phyloP scores from a whole-genome alignment of 2,888 invertebrate species.

The Uropetala carovei region DNA sequence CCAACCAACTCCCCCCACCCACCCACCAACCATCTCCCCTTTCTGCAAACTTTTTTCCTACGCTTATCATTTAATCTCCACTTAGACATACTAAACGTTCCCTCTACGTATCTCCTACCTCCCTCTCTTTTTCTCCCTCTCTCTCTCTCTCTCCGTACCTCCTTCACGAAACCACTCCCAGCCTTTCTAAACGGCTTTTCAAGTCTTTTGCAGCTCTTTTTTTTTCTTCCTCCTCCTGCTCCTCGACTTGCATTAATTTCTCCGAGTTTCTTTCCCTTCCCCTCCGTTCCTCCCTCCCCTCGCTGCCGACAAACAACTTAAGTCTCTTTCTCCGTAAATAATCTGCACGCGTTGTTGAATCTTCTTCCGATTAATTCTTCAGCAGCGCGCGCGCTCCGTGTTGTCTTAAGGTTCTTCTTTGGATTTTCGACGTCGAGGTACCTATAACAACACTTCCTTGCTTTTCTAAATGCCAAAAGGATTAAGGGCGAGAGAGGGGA shows the following conservation, averaged over 20 bases:
- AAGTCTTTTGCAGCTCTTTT: constrained; percentile 17
- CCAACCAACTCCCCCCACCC: too few species aligned
- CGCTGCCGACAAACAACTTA: neutral
- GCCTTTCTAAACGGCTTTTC: constrained; percentile 32
- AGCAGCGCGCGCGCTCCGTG: neutral
- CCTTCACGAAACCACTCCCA: neutral
- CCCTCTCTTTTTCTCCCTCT: neutral
- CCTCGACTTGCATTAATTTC: constrained; percentile 29
- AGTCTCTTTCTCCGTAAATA: constrained; percentile 36
- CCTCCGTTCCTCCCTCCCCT: too few species aligned
- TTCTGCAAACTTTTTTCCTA: constrained; percentile 47
- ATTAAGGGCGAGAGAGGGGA: neutral
- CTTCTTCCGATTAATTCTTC: constrained; percentile 37
- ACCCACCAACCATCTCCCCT: neutral
- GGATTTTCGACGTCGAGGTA: neutral
- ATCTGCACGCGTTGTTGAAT: constrained; percentile 25
- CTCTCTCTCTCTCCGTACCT: neutral
- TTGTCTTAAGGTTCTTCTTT: neutral
- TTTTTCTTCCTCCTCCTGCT: neutral
- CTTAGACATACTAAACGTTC: constrained; percentile 38
- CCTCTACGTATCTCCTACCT: neutral
- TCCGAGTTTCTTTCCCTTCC: neutral
- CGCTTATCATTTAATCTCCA: constrained; percentile 47
- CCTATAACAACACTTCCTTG: neutral
- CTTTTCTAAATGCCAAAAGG: constrained; percentile 16